Base-by-base conservation (phyloP, 2,888 invertebrate genomes). In the Pedicia rivosa region DNA sequence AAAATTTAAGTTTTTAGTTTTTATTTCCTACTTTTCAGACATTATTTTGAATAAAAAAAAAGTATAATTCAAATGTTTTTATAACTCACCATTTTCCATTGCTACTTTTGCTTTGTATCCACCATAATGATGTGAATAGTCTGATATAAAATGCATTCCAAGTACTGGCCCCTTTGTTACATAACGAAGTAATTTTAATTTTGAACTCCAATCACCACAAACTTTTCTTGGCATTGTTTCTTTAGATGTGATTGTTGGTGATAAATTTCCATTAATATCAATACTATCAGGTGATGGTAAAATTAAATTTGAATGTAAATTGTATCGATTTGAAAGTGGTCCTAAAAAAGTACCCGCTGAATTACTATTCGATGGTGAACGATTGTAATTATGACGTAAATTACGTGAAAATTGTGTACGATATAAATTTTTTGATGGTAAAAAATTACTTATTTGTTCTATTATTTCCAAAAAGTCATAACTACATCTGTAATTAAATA, bases 181-280 rank as follows among this genome's bases (percentile, higher is more conserved):
- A 62, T 78, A 65, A 20, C 73, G 70, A 34, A 84, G 60, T 15
- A 82, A 63, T 54, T 84, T 86, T 39, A 83, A 64, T 51, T 76
- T 76, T 19, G 73, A 70, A 48, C 76, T 78, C 81, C 82, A 83
- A 58, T 86, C 79, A 10, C 84, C 84, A 55, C 84, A 86, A 6
- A 76, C 60, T 1, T 74, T 65, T 5, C 67, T 57, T 7, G 66
- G 62, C 25, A 16, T n/a, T n/a, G n/a, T n/a, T n/a, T n/a, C n/a
- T n/a, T n/a, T n/a, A n/a, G n/a, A n/a, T n/a, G n/a, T n/a, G n/a
- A n/a, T n/a, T n/a, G n/a, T n/a, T n/a, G n/a, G n/a, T n/a, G n/a
- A n/a, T n/a, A n/a, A n/a, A n/a, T n/a, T n/a, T n/a, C n/a, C n/a
- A n/a, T n/a, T n/a, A n/a, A n/a, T n/a, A n/a, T n/a, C n/a, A n/a